Conservation (phyloP, 2,888 invertebrate genomes). For the Cyclophora punctaria region DNA sequence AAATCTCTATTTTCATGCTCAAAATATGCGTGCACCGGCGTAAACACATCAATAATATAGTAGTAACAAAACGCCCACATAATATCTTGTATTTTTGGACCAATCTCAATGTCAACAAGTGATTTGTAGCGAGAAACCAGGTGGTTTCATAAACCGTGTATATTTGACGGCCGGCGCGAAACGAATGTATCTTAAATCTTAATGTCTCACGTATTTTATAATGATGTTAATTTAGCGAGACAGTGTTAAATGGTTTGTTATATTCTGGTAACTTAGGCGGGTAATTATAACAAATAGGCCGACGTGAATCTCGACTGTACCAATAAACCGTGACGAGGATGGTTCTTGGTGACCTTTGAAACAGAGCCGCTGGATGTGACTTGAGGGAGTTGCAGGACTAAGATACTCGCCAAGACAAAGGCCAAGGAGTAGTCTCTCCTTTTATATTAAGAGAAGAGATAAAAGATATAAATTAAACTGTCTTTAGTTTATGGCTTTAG, state of each 20-base stretch:
- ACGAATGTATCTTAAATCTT: conserved; percentile 34
- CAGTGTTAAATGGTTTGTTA: conserved; percentile 55
- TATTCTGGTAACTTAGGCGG: conserved; percentile 51
- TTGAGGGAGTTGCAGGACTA: no score
- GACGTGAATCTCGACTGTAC: conserved; percentile 29
- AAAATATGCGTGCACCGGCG: no score
- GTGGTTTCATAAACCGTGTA: conserved; percentile 24
- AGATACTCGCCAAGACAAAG: no score
- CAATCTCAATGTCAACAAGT: conserved; percentile 29
- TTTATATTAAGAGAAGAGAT: no score
- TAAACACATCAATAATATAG: conserved; percentile 4
- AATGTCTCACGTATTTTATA: conserved; percentile 25
- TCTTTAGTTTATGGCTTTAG: no score
- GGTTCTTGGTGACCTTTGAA: conserved; percentile 13
- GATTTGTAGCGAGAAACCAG: conserved; percentile 42
- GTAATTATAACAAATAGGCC: conserved; percentile 56
- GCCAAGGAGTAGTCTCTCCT: no score
- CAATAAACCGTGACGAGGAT: conserved; percentile 31
- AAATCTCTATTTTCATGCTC: no score
- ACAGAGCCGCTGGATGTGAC: no score
- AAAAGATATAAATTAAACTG: not conserved
- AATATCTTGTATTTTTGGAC: conserved; percentile 17
- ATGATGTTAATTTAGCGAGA: conserved; percentile 46
- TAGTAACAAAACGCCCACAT: conserved; percentile 1
- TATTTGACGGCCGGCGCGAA: conserved; percentile 19